Percentiles rank a stretch among this genome's conserved stretches.
Evolutionary conservation across 2,113 vertebrate species (phyloP).

Genomic region (Pica pica): DNA sequence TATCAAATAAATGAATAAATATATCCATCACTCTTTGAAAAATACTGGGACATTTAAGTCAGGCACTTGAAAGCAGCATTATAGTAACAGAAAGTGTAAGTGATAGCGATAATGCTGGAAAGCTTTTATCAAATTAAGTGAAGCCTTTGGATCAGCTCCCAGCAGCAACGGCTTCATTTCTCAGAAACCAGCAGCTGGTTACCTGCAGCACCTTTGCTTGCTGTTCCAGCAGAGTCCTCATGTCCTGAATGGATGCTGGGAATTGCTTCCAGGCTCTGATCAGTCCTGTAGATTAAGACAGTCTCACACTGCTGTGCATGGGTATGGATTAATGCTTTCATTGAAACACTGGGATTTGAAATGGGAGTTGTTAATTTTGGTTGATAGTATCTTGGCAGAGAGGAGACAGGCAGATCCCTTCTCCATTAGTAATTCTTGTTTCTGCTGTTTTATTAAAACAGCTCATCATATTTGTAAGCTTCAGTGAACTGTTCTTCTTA

Average conservation of each 20-base stretch:
- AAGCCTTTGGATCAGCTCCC: constrained; percentile 5
- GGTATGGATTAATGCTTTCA: background rate
- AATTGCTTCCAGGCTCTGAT: background rate
- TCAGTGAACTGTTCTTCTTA: constrained; percentile 20
- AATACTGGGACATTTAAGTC: background rate
- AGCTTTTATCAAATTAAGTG: constrained; percentile 35
- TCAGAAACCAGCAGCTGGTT: background rate
- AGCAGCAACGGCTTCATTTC: background rate
- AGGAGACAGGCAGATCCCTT: background rate
- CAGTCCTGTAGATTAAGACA: background rate
- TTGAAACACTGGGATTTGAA: background rate
- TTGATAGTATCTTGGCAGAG: background rate
- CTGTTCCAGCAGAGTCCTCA: background rate
- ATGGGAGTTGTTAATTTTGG: background rate
- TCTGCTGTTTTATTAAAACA: constrained; percentile 36
- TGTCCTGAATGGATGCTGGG: background rate
- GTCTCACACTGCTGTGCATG: background rate
- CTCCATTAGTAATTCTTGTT: background rate
- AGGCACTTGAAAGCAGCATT: background rate
- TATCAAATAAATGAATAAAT: background rate
- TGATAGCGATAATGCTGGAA: constrained; percentile 12
- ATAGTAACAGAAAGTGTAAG: constrained; percentile 14
- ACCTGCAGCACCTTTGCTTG: background rate
- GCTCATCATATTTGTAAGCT: constrained; percentile 47
- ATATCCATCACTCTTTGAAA: background rate